These are phyloP conservation scores for Myiotriccus ornatus DNA, from an alignment of 2,797 vertebrate species.

Conservation along the genomic window DNA sequence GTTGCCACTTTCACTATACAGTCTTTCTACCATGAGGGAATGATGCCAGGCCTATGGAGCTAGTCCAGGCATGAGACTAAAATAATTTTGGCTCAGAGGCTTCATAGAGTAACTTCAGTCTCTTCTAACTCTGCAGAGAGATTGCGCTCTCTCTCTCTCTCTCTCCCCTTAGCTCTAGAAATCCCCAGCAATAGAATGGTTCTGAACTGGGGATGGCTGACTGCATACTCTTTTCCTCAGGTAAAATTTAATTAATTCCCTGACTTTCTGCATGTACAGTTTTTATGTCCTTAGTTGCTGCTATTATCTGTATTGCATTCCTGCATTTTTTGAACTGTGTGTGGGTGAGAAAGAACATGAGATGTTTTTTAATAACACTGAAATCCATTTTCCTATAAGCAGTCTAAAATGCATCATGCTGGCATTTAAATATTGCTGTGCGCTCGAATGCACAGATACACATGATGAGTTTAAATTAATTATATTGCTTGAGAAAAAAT, in stretches of 20 bases:
- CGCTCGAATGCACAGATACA: not conserved
- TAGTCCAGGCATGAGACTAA: conserved; percentile 5
- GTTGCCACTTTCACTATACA: not conserved
- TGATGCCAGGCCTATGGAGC: not conserved
- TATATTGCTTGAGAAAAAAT: not conserved
- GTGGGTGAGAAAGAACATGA: not conserved
- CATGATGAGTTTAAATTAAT: conserved; percentile 22
- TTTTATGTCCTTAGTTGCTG: not conserved
- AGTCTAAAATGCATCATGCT: conserved; percentile 9
- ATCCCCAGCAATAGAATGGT: not conserved
- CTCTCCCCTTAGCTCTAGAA: not conserved
- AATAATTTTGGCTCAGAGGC: conserved; percentile 35
- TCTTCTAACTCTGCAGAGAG: not conserved
- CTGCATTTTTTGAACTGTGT: not conserved
- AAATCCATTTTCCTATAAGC: conserved; percentile 14
- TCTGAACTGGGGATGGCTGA: not conserved
- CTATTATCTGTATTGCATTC: not conserved
- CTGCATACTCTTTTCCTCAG: not conserved
- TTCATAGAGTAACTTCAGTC: not conserved
- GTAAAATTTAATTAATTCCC: conserved; percentile 14
- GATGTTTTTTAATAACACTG: conserved; percentile 15
- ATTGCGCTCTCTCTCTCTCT: not conserved
- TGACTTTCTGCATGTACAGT: not conserved
- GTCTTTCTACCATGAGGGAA: not conserved
- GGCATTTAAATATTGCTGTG: conserved; percentile 3